A percentile compares a stretch with the other conserved stretches of the same genome.
Conservation (phyloP, 2,888 invertebrate species). For the Ennomos quercinarius region DNA sequence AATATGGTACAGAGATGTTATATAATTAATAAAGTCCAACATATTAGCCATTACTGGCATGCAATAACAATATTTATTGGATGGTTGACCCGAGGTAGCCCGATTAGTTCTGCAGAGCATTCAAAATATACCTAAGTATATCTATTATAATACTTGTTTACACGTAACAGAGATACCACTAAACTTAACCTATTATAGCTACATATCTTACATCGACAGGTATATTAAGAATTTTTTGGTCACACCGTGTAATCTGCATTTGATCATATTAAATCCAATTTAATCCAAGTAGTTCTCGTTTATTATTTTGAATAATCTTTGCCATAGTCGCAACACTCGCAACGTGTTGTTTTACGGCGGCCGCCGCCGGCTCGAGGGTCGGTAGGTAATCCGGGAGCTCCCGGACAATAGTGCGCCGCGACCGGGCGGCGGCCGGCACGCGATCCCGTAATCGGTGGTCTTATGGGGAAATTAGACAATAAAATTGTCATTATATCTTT, state of each 20-base stretch:
- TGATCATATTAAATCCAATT: slow-evolving; percentile 7
- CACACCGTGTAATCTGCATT: background rate
- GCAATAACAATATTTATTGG: no score
- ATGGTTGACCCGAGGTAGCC: no score
- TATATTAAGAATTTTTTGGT: no score
- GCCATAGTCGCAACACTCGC: slow-evolving; percentile 42
- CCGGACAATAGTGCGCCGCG: slow-evolving; percentile 17
- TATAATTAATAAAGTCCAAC: no score
- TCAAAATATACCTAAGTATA: no score
- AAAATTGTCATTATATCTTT: background rate
- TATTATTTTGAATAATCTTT: slow-evolving; percentile 40
- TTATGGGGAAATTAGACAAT: slow-evolving; percentile 1
- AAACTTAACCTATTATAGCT: no score
- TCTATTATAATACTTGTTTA: no score
- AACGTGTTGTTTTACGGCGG: slow-evolving; percentile 55
- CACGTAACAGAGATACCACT: no score
- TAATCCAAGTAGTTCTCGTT: slow-evolving; percentile 23
- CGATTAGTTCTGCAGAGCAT: no score
- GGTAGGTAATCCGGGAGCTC: slow-evolving; percentile 43
- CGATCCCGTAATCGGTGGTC: slow-evolving; percentile 14
- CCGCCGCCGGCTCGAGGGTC: slow-evolving; percentile 40
- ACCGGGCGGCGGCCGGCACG: slow-evolving; percentile 11
- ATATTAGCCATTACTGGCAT: no score
- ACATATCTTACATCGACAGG: no score
- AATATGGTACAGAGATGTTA: no score